Base-by-base conservation (phyloP, 2,113 vertebrate species). In the Cheilinus undulatus region DNA sequence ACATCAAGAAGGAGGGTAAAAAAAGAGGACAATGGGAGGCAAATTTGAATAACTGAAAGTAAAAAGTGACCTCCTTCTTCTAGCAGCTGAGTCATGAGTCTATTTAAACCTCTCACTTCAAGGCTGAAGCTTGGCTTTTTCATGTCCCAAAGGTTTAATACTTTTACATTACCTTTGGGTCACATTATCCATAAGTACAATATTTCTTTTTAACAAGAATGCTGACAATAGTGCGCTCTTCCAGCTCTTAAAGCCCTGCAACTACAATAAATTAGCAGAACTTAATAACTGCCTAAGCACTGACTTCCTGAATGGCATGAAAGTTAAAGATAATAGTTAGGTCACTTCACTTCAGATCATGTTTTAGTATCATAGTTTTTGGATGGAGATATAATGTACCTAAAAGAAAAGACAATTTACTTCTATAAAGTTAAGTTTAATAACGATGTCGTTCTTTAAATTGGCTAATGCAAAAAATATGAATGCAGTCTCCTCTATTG, bases 21-120 rank as follows among this genome's bases (percentile, higher is more conserved):
- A 2, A 4, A 50, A 1, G 13, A 45, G 19, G 4, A 19, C 2
- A 3, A n/a, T 2, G 2, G 38, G 42, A 8, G 15, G 32, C 14
- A 42, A 15, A 42, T 17, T 17, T 19, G 1, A 45, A 45, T 19
- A 19, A 45, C 14, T n/a, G 19, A 45, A 45, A 2, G 13, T n/a
- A 20, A 8, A n/a, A 20, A 45, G 60, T 42, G 53, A 45, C 58
- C 54, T 67, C 71, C 68, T 69, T 63, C 23, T 36, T 49, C 22
- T 61, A 36, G 62, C 60, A 57, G 45, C 71, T 76, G 60, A 73
- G 42, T 66, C 54, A 58, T 40, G 28, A 32, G n/a, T 30, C 13
- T 76, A 20, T 27, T 42, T 2, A 42, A 42, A 42, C 17, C 40
- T 42, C 40, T 6, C 3, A 20, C 49, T 63, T 5, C 49, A 34